These are phyloP conservation scores for Pseudomugil tenellus DNA, from an alignment of 2,797 vertebrate species.

Conservation along the genomic window DNA sequence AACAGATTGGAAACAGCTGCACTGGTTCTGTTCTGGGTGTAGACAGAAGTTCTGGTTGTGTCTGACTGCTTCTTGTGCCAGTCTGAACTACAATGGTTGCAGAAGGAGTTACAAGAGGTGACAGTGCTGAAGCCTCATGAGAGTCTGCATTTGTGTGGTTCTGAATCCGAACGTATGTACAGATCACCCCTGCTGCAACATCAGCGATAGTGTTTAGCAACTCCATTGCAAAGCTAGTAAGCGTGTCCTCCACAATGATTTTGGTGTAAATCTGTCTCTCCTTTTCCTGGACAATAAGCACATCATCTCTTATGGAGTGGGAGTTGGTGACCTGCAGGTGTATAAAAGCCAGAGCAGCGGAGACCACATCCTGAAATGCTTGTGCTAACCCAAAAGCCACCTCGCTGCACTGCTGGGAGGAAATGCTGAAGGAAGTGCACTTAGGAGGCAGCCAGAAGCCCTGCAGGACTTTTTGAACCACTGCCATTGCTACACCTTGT, in stretches of 20 bases:
- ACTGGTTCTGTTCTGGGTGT: background rate
- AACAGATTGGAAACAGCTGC: background rate
- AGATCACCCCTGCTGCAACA: background rate
- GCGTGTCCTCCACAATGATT: background rate
- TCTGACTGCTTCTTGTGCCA: background rate
- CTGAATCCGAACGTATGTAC: background rate
- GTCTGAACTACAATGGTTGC: background rate
- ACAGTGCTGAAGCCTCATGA: background rate
- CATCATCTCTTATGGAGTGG: background rate
- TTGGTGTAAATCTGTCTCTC: background rate
- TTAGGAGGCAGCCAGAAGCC: slow-evolving; percentile 1
- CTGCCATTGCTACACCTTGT: background rate
- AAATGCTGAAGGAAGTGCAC: background rate
- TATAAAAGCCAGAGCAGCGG: background rate
- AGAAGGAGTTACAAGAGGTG: background rate
- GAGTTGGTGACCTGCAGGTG: background rate
- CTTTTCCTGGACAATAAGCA: background rate
- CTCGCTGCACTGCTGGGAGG: background rate
- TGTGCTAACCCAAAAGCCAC: background rate
- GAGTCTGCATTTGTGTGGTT: background rate
- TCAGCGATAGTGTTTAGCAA: background rate
- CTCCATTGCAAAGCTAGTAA: slow-evolving; percentile 2
- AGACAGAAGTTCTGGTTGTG: background rate
- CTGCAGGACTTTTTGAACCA: slow-evolving; percentile 9
- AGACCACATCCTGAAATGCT: background rate